A percentile compares a stretch with the other conserved stretches of the same genome.
Conservation (phyloP, 2,888 invertebrate species). For the Cartodere bifasciata region DNA sequence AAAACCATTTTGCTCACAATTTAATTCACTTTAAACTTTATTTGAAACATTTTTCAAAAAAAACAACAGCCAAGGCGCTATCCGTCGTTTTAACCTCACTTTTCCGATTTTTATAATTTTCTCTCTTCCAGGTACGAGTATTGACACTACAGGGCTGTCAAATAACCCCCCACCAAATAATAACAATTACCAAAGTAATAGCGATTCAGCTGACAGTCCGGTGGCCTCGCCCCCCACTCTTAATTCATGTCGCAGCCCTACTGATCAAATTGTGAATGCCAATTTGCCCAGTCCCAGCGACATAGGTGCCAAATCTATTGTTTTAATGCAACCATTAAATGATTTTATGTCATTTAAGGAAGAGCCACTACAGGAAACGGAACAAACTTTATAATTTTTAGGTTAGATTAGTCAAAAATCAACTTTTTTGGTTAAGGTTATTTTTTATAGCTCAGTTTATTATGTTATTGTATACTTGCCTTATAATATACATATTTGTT, state of each 20-base stretch:
- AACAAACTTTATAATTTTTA: conserved; percentile 32
- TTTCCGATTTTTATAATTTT: no score
- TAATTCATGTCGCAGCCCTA: conserved; percentile 32
- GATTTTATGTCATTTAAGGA: conserved; percentile 39
- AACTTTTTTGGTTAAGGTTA: no score
- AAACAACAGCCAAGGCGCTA: no score
- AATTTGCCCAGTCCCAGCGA: conserved; percentile 29
- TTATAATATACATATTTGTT: no score
- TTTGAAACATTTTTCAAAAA: no score
- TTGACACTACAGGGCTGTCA: conserved; percentile 26
- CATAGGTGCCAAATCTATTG: conserved; percentile 25
- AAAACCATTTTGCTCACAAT: no score
- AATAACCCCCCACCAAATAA: no score
- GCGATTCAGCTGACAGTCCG: conserved; percentile 43
- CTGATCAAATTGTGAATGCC: conserved; percentile 33
- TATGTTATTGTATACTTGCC: no score
- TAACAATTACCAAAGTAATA: conserved; percentile 42
- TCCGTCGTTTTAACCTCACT: no score
- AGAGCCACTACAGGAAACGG: conserved; percentile 40
- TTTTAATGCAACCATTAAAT: conserved; percentile 36
- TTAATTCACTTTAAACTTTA: no score
- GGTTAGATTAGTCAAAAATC: no score
- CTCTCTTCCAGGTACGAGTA: conserved; percentile 35
- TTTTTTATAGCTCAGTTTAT: no score
- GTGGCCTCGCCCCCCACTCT: conserved; percentile 37